Evolutionary conservation across 2,113 vertebrate genomes (phyloP), one percentile per base, ranked within the genome.

Genomic region (Panurus biarmicus): DNA sequence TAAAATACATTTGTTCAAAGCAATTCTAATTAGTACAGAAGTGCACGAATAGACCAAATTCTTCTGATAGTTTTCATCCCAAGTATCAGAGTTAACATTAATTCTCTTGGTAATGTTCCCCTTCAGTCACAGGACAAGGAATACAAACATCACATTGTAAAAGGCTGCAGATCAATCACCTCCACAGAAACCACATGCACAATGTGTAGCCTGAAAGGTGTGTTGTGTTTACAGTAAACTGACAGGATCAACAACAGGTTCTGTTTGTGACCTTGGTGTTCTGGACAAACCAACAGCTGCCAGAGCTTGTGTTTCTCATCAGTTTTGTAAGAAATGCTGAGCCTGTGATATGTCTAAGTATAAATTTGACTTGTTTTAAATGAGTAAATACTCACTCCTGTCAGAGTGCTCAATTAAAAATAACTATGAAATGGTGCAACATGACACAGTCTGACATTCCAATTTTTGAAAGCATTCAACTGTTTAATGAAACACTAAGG

Each of bases 151-250:
- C 1, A 0, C 21, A 24, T 5, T 67, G 8, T 28, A 64, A 76
- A 21, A 73, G 19, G 26, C 45, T 81, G 44, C 47, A 93, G 42
- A 35, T 77, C 44, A 76, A 82, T 61, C 48, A 50, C 35, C 67
- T 62, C 80, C 72, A 62, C 18, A 73, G 50, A 91, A 92, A 12
- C 42, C 9, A 6, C 1, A 2, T 50, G 36, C 64, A 36, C 36
- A 56, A 76, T 54, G 50, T 72, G 62, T 71, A 79, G n/a, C n/a
- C 60, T 60, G 22, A 28, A 53, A 90, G 47, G 60, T 81, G 53
- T 60, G 82, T 45, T 93, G 10, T 7, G 42, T 95, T 93, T 94
- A 90, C 87, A 54, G 76, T 95, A 96, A 95, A 94, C 85, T 56
- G 14, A n/a, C 47, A 38, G 35, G 47, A 80, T 51, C 82, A 78